Percentiles rank a stretch among this genome's conserved stretches.
Conservation (phyloP, 2,888 invertebrate species). For the Alcis repandata region DNA sequence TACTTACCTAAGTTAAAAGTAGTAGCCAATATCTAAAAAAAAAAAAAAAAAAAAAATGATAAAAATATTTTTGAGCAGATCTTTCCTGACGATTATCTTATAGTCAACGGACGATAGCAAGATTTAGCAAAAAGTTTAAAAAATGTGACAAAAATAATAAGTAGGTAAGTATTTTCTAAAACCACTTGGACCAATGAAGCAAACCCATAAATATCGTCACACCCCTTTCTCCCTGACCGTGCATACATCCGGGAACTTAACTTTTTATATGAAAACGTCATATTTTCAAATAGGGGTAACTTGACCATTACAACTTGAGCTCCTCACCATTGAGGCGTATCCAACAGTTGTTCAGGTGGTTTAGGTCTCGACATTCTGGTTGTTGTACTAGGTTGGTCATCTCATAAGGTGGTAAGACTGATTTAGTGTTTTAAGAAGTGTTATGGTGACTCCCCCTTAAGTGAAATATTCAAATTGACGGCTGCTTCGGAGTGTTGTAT, state of each 20-base stretch:
- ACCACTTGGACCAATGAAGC: conserved; percentile 32
- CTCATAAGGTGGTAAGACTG: conserved; percentile 69
- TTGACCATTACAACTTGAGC: conserved; percentile 54
- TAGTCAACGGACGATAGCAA: too few species aligned
- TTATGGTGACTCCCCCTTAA: conserved; percentile 52
- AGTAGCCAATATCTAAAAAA: too few species aligned
- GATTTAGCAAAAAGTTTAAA: too few species aligned
- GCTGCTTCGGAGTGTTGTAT: conserved; percentile 2
- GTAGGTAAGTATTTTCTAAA: background rate
- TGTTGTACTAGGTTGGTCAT: conserved; percentile 57
- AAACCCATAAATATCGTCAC: conserved; percentile 41
- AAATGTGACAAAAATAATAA: background rate
- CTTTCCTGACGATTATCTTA: too few species aligned
- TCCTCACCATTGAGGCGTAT: background rate
- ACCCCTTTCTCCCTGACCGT: conserved; percentile 67
- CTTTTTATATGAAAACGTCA: conserved; percentile 55
- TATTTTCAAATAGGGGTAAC: conserved; percentile 58
- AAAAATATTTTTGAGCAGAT: too few species aligned
- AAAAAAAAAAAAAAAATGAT: too few species aligned
- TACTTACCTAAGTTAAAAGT: too few species aligned
- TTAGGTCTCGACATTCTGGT: conserved; percentile 54
- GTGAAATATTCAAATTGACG: conserved; percentile 39
- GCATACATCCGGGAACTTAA: conserved; percentile 67
- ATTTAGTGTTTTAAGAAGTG: conserved; percentile 70
- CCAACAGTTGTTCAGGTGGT: background rate